Conservation (phyloP, 2,888 invertebrate species). For the Strigamia maritima region DNA sequence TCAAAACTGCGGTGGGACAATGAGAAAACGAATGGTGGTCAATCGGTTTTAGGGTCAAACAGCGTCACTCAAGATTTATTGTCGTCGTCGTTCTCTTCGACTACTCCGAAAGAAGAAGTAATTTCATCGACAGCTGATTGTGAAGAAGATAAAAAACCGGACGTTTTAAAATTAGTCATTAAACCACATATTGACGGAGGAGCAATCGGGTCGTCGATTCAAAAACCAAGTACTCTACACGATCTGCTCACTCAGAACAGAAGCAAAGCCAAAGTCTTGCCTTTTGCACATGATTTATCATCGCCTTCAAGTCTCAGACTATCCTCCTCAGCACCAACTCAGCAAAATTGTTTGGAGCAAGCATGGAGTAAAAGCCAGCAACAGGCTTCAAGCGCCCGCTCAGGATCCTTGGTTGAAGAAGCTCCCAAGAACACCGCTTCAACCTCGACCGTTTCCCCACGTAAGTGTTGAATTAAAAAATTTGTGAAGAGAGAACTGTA, state of each 20-base stretch:
- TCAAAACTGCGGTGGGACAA: constrained; percentile 19
- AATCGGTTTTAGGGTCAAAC: not conserved
- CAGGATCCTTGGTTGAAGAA: constrained; percentile 17
- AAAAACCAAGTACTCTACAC: constrained; percentile 35
- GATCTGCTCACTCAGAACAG: constrained; percentile 36
- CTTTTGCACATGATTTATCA: constrained; percentile 8
- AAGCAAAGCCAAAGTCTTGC: constrained; percentile 34
- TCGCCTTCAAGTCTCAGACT: constrained; percentile 1
- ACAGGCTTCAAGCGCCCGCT: not conserved
- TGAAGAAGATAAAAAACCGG: constrained; percentile 10
- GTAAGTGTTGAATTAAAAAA: not conserved
- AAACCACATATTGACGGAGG: not conserved
- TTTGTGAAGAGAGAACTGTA: not conserved
- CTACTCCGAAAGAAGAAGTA: not conserved
- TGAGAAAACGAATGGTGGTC: constrained; percentile 18
- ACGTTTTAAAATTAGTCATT: not conserved
- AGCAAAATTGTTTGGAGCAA: constrained; percentile 31
- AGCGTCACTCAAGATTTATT: not conserved
- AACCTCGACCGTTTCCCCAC: not conserved
- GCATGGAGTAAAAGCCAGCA: constrained; percentile 11
- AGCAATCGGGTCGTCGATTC: not conserved
- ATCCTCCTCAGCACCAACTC: constrained; percentile 37
- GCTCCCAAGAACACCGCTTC: not conserved
- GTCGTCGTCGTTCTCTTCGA: not conserved
- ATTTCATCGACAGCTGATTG: not conserved